Percentiles rank a stretch among this genome's conserved stretches.
phyloP scores from a whole-genome alignment of 2,113 vertebrate genomes.

The Elanus axillaris region DNA sequence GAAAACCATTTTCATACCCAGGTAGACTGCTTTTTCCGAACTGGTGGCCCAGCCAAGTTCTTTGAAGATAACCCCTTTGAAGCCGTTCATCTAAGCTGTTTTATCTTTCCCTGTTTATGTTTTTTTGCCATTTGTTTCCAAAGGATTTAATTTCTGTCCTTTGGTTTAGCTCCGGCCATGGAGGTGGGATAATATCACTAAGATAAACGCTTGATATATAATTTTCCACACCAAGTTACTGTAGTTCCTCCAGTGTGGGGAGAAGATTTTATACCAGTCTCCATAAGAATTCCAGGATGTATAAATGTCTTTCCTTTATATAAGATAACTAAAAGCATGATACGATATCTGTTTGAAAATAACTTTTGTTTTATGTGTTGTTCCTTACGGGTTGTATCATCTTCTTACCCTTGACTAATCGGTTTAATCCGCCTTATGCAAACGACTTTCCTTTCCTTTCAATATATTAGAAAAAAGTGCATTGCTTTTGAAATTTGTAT shows the following conservation, averaged over 20 bases:
- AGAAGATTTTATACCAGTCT: neutral
- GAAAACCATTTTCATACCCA: neutral
- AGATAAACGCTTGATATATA: neutral
- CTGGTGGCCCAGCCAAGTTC: neutral
- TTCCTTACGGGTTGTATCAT: neutral
- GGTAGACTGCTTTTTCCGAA: neutral
- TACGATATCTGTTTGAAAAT: neutral
- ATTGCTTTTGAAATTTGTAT: neutral
- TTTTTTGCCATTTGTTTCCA: neutral
- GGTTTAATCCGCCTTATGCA: neutral
- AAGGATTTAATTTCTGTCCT: neutral
- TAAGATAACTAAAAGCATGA: neutral
- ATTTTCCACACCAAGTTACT: neutral
- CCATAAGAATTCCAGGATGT: neutral
- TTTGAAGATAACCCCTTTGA: slow-evolving; percentile 4
- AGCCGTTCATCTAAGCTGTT: neutral
- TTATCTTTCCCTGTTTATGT: neutral
- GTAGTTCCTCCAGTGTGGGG: neutral
- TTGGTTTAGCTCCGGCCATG: neutral
- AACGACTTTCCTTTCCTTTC: neutral
- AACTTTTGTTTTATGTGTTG: neutral
- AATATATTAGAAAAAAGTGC: neutral
- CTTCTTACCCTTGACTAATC: neutral
- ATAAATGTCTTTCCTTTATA: neutral
- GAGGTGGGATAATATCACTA: neutral